Base-by-base conservation (phyloP, 2,888 invertebrate genomes). In the Psylliodes chrysocephalus region DNA sequence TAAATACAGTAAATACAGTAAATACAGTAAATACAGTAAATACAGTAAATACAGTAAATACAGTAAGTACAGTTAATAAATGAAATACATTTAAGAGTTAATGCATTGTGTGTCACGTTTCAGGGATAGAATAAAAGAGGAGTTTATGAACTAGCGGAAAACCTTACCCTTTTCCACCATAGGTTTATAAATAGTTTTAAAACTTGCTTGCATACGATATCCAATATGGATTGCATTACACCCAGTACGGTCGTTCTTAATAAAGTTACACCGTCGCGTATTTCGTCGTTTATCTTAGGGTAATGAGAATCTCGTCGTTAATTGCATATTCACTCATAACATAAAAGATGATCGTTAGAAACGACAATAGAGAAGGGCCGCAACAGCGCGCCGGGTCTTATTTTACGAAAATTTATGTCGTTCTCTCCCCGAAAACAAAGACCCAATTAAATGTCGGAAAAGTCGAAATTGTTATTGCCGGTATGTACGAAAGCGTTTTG, bases 301-400 rank as follows among this genome's bases (percentile, higher is more conserved):
- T 77, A 77, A 79, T 76, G 78, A 78, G 77, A 74, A 66, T 72
- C 72, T 74, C 73, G 75, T 74, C 74, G 77, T 75, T 78, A 78
- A 79, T 78, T 79, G 78, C 76, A 73, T 75, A 77, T 77, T 78
- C 76, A 75, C 72, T 70, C 66, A 74, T 71, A 75, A 74, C 75
- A 76, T 77, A 78, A 78, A n/a, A 78, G 78, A 76, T 78, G 75
- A 77, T 77, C 77, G 77, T 78, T 77, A 77, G 64, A 67, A 69
- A 71, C 69, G 69, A 71, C 66, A 68, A 73, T 69, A 64, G 66
- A 47, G 53, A 64, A 57, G 25, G 60, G 15, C 35, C 53, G 64
- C 46, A 49, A 40, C n/a, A 51, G 56, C 59, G 64, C 63, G 56
- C 30, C 33, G 51, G 65, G 62, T 40, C 47, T 61, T 62, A 63